phyloP scores from a whole-genome alignment of 2,797 vertebrate species.

The Okamejei kenojei region DNA sequence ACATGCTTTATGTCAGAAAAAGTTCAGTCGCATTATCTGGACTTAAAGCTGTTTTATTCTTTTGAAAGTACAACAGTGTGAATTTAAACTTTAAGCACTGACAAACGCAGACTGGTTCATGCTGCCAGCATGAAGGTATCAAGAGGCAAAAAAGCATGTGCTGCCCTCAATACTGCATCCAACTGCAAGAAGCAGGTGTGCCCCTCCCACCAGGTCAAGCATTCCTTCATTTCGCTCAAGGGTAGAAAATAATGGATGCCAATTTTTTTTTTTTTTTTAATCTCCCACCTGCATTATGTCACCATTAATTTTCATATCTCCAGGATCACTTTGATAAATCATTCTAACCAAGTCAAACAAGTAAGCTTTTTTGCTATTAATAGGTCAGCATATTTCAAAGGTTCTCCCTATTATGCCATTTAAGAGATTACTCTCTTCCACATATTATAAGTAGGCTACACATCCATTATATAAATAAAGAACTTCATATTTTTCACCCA shows the following conservation, averaged over 20 bases:
- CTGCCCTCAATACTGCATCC: neutral
- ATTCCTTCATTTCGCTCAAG: neutral
- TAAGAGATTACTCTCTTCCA: neutral
- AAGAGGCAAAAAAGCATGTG: neutral
- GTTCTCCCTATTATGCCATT: neutral
- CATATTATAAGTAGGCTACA: neutral
- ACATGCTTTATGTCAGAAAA: neutral
- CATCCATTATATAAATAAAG: neutral
- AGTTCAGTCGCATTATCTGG: neutral
- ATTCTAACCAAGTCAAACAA: neutral
- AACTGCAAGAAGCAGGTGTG: neutral
- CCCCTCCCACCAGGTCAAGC: neutral
- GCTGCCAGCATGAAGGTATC: neutral
- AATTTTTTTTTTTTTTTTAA: neutral
- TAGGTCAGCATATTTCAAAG: neutral
- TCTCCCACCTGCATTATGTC: neutral
- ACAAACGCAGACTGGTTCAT: neutral
- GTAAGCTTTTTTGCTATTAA: neutral
- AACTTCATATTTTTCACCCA: neutral
- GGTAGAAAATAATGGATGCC: neutral
- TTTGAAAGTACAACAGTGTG: neutral
- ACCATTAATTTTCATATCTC: neutral
- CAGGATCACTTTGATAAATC: neutral
- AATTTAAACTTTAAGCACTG: neutral
- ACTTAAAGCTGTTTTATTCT: no score